These are phyloP conservation scores for Micrastur ruficollis DNA, from an alignment of 2,797 vertebrate genomes.

Conservation along the genomic window DNA sequence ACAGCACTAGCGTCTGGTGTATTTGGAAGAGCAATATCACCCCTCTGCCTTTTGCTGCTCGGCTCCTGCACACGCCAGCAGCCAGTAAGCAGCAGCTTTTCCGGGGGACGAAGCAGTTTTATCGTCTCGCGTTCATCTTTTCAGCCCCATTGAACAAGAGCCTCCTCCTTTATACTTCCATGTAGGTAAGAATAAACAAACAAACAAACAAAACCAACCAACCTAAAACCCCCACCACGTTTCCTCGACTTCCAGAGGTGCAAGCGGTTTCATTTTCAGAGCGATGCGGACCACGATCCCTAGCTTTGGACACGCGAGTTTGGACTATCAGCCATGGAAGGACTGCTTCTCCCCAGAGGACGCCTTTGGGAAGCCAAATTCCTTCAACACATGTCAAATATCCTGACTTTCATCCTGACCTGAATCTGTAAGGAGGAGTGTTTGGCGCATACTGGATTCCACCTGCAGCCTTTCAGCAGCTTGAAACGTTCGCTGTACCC, in stretches of 20 bases:
- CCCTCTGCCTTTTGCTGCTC: not conserved
- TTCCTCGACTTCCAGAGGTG: not conserved
- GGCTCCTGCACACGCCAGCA: not conserved
- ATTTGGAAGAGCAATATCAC: not conserved
- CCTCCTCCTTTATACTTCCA: not conserved
- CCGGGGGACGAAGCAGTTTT: not conserved
- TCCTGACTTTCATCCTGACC: not conserved
- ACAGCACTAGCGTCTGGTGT: not conserved
- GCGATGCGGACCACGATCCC: not conserved
- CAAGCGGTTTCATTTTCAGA: not conserved
- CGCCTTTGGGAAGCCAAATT: not conserved
- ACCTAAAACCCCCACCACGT: not conserved
- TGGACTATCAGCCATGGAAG: not conserved
- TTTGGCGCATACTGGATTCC: not conserved
- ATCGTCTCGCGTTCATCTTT: not conserved
- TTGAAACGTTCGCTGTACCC: not conserved
- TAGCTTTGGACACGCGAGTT: not conserved
- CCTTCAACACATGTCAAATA: not conserved
- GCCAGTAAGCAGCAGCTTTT: not conserved
- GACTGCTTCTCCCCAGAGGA: not conserved
- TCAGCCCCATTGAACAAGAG: not conserved
- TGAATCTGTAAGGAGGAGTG: not conserved
- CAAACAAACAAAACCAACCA: not conserved
- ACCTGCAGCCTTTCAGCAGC: conserved; percentile 1
- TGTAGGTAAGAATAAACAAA: not conserved